Percentiles rank a stretch among this genome's conserved stretches.
These are phyloP conservation scores for Drosophila watanabei DNA, from an alignment of 1,140 invertebrate species.

Conservation along the genomic window DNA sequence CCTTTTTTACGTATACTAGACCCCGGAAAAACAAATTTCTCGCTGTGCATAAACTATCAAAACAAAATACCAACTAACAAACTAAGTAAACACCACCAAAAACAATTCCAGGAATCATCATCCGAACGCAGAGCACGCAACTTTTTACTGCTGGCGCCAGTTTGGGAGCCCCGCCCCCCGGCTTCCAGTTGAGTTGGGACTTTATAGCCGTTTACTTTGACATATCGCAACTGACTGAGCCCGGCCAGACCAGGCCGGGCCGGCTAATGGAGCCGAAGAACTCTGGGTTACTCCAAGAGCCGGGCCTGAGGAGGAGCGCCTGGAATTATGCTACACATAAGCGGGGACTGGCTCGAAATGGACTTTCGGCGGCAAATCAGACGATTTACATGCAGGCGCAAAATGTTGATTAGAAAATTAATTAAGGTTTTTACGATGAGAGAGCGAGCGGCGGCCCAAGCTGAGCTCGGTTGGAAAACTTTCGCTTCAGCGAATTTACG, in stretches of 20 bases:
- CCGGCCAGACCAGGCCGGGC: conserved; percentile 12
- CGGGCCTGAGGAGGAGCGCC: conserved; percentile 30
- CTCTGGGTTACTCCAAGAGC: not conserved
- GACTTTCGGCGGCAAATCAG: conserved; percentile 66
- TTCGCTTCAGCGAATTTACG: conserved; percentile 79
- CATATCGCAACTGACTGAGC: conserved; percentile 54
- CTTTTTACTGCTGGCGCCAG: conserved; percentile 55
- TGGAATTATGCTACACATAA: conserved; percentile 71
- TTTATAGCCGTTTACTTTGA: conserved; percentile 66
- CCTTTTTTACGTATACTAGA: not conserved
- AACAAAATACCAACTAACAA: conserved; percentile 35
- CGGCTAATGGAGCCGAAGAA: conserved; percentile 69
- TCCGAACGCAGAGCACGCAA: conserved; percentile 56
- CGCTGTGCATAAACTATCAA: conserved; percentile 14
- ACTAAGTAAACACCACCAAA: conserved; percentile 50
- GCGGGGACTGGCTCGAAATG: conserved; percentile 25
- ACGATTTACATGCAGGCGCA: conserved; percentile 81
- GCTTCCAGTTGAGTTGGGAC: conserved; percentile 21
- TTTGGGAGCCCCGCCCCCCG: conserved; percentile 13
- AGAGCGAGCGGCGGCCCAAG: conserved; percentile 7
- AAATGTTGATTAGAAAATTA: conserved; percentile 85
- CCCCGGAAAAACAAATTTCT: not conserved
- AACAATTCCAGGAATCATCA: conserved; percentile 44
- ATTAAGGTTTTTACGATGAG: conserved; percentile 82
- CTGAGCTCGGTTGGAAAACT: conserved; percentile 56